Evolutionary conservation across 2,113 vertebrate species (phyloP).

Genomic region (Steatornis caripensis): DNA sequence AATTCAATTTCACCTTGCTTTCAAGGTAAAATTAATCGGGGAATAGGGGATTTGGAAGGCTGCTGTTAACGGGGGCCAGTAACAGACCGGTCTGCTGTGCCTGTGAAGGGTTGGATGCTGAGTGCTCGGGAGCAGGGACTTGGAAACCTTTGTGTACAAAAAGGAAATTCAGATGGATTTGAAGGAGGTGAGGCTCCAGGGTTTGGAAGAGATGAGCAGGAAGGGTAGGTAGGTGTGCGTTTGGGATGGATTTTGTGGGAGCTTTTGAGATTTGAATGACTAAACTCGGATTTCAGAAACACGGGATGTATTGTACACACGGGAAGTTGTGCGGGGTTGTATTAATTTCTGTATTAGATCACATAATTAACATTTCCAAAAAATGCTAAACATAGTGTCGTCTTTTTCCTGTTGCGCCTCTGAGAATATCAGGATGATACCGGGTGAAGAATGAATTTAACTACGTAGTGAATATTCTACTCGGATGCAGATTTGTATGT

Average conservation of each 20-base stretch:
- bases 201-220: background rate
- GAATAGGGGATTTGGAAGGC: background rate
- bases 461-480: background rate
- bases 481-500: background rate
- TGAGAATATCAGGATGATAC: background rate
- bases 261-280: background rate
- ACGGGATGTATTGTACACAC: background rate
- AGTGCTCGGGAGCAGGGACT: background rate
- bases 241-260: background rate
- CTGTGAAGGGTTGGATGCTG: background rate
- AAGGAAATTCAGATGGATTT: background rate
- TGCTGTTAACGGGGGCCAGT: background rate
- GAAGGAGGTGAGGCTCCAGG: background rate
- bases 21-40: background rate
- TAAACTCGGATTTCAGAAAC: background rate
- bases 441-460: background rate
- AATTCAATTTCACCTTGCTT: background rate
- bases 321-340: background rate
- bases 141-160: background rate
- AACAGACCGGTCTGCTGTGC: background rate
- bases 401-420: background rate
- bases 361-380: background rate
- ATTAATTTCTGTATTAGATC: background rate
- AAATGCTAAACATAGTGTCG: background rate
- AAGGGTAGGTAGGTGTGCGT: background rate